Evolutionary conservation across 2,888 invertebrate genomes (phyloP).

Genomic region (Diarsia rubi): DNA sequence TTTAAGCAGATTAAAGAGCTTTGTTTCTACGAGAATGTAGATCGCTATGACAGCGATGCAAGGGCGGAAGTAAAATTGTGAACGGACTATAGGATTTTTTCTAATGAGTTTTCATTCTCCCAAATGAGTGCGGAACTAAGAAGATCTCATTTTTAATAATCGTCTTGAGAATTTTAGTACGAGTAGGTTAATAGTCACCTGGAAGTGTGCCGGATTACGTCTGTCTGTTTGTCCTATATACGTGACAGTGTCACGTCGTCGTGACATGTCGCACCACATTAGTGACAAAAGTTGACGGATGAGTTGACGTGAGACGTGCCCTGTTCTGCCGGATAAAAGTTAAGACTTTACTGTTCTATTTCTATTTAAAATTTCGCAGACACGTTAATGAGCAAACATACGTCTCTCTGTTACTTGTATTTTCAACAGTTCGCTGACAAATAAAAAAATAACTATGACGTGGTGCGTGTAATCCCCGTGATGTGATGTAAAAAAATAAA

Average conservation of each 20-base stretch:
- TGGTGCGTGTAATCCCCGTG: too few species aligned
- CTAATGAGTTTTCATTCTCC: neutral
- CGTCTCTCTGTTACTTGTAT: neutral
- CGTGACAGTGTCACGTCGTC: slow-evolving; percentile 34
- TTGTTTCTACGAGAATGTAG: too few species aligned
- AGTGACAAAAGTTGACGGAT: slow-evolving; percentile 53
- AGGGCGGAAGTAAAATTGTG: too few species aligned
- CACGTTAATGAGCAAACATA: neutral
- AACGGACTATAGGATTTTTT: too few species aligned
- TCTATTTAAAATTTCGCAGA: neutral
- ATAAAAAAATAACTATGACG: too few species aligned
- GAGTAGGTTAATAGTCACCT: slow-evolving; percentile 62
- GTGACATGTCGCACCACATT: slow-evolving; percentile 43
- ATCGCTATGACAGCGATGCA: too few species aligned
- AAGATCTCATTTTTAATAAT: slow-evolving; percentile 8
- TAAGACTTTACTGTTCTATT: slow-evolving; percentile 1
- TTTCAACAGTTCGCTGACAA: neutral
- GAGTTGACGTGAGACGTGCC: slow-evolving; percentile 17
- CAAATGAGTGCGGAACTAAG: slow-evolving; percentile 23
- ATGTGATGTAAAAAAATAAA: too few species aligned
- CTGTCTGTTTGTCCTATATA: slow-evolving; percentile 12
- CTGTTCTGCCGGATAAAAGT: slow-evolving; percentile 18
- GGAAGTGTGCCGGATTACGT: slow-evolving; percentile 43
- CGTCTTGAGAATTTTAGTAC: slow-evolving; percentile 38
- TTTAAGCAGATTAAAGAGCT: too few species aligned